phyloP scores from a whole-genome alignment of 2,113 vertebrate genomes.

The Protomyctophum bolini region DNA sequence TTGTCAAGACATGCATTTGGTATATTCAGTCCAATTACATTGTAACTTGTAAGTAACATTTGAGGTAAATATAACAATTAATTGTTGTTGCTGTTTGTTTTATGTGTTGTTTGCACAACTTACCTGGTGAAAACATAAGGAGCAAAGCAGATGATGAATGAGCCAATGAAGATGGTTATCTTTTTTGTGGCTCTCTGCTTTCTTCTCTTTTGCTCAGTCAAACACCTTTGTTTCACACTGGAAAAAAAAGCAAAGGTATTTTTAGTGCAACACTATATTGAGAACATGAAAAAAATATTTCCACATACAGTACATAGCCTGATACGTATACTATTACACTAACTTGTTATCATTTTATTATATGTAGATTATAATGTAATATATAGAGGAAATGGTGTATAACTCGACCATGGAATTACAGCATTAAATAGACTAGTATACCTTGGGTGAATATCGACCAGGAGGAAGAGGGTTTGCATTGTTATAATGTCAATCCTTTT shows the following conservation, averaged over 20 bases:
- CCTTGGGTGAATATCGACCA: constrained; percentile 89
- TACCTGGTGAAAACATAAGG: constrained; percentile 85
- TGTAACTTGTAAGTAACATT: neutral
- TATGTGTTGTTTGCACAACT: constrained; percentile 33
- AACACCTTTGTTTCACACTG: constrained; percentile 85
- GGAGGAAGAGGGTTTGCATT: constrained; percentile 86
- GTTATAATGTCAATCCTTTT: constrained; percentile 84
- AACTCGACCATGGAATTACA: neutral
- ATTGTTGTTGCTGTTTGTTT: neutral
- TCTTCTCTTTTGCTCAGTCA: constrained; percentile 83
- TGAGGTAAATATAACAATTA: neutral
- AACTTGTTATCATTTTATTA: neutral
- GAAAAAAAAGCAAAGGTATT: constrained; percentile 43
- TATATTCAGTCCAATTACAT: neutral
- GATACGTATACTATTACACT: no score
- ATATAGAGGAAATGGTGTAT: neutral
- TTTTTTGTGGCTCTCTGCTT: constrained; percentile 84
- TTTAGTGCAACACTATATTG: constrained; percentile 9
- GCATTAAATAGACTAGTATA: constrained; percentile 38
- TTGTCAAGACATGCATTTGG: no score
- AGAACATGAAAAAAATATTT: neutral
- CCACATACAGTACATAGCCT: no score
- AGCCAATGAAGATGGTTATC: constrained; percentile 88
- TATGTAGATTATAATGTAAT: neutral
- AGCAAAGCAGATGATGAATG: constrained; percentile 86